A percentile compares a stretch with the other conserved stretches of the same genome.
These are phyloP conservation scores for Cheilosia impressa DNA, from an alignment of 2,888 invertebrate species.

Conservation along the genomic window DNA sequence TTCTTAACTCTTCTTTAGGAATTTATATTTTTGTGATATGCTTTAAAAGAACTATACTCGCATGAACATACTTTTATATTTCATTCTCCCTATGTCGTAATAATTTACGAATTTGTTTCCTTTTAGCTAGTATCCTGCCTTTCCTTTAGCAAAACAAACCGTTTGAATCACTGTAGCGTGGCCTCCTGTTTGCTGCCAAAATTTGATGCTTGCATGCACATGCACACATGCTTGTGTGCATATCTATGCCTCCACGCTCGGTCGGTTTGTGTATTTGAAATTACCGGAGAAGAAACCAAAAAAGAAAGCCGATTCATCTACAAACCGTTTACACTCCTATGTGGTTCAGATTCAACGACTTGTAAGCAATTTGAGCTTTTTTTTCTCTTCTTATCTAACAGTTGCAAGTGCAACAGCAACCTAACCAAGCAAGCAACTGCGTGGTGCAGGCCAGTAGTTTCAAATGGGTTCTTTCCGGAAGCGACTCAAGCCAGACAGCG, in stretches of 20 bases:
- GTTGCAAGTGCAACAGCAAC: slow-evolving; percentile 39
- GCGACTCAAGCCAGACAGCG: slow-evolving; percentile 41
- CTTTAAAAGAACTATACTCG: no score
- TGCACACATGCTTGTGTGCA: slow-evolving; percentile 39
- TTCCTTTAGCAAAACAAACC: slow-evolving; percentile 10
- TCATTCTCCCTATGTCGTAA: no score
- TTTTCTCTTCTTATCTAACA: slow-evolving; percentile 3
- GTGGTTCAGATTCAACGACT: slow-evolving; percentile 30
- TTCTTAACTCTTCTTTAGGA: no score
- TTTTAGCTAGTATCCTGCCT: no score
- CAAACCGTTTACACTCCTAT: slow-evolving; percentile 3
- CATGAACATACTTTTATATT: no score
- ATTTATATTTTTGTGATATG: no score
- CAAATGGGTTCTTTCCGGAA: slow-evolving; percentile 55
- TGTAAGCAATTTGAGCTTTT: slow-evolving; percentile 32
- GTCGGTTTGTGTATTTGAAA: slow-evolving; percentile 40
- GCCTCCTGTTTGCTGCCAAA: slow-evolving; percentile 1
- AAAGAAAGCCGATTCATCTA: slow-evolving; percentile 18
- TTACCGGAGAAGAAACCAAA: slow-evolving; percentile 24
- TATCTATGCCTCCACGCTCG: slow-evolving; percentile 38
- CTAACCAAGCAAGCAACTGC: slow-evolving; percentile 48
- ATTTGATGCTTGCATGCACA: slow-evolving; percentile 43
- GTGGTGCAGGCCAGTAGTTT: slow-evolving; percentile 45
- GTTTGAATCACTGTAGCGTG: slow-evolving; percentile 11
- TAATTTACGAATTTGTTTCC: no score